Base-by-base conservation (phyloP, 1,140 invertebrate genomes). In the Saxidomus purpurata region DNA sequence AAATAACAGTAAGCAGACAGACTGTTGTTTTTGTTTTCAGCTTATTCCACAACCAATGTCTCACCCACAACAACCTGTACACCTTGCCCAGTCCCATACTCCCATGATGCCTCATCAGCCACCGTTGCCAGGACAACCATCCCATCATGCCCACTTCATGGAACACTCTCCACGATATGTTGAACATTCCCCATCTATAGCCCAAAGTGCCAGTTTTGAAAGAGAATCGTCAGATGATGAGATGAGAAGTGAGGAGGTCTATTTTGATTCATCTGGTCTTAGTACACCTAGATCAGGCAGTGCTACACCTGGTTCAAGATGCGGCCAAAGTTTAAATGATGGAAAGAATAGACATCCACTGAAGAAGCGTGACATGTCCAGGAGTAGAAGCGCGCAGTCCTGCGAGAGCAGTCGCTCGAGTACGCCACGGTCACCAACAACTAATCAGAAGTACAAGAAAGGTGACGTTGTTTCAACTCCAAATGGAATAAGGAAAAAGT, bases 401-500 rank as follows among this genome's bases (percentile, higher is more conserved):
- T 92, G 94, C 22, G 95, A 95, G 74, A 95, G 94, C 84, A 95
- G 93, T 76, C 87, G 94, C 28, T 94, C 95, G 15, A 95, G 95
- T 88, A 95, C 95, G 11, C 95, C 95, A 13, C 91, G 95, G 19
- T 96, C 95, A 31, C 95, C 98, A 88, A 93, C 92, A 76, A 91
- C 98, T 34, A 92, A 98, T 94, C 98, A 98, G 96, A 99, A 99
- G 95, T 99, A 99, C 96, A 99, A 99, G 96, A 99, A 99, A 96
- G 99, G 99, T 89, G 99, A 99, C 96, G 98, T 99, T 93, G 98
- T 99, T 47, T 97, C 98, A 40, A 99, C 98, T 71, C 98, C 98
- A 69, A 99, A 98, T 94, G 99, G 99, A 90, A 99, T 99, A 92
- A 96, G 99, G 4, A 99, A 99, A 96, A 99, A 99, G 96, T 99